phyloP scores from a whole-genome alignment of 1,140 invertebrate species.

The Danaus plexippus region DNA sequence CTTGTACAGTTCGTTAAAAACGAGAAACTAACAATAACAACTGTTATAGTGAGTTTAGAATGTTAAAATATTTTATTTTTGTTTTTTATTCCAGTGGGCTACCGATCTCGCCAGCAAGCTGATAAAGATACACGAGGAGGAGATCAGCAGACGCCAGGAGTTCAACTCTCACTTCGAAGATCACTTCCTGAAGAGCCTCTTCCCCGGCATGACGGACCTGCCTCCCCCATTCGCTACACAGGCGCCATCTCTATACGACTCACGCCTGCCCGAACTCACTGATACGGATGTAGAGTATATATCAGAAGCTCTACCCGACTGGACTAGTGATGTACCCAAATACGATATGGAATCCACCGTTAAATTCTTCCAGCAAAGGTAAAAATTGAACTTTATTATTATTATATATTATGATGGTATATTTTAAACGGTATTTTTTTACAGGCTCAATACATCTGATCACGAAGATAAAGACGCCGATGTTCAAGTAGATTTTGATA shows the following conservation, averaged over 20 bases:
- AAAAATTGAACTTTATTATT: slow-evolving; percentile 20
- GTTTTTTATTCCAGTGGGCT: slow-evolving; percentile 75
- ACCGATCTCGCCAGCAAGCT: slow-evolving; percentile 83
- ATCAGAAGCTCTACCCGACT: slow-evolving; percentile 42
- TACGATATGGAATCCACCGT: slow-evolving; percentile 79
- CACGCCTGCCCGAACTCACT: slow-evolving; percentile 78
- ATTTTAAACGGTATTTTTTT: slow-evolving; percentile 19
- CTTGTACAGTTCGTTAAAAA: no score
- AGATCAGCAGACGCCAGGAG: slow-evolving; percentile 78
- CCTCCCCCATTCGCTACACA: slow-evolving; percentile 89
- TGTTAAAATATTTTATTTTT: background rate
- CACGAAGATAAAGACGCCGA: slow-evolving; percentile 45
- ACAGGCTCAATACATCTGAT: slow-evolving; percentile 39
- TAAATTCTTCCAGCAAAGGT: slow-evolving; percentile 79
- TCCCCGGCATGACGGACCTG: slow-evolving; percentile 89
- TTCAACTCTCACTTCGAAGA: slow-evolving; percentile 85
- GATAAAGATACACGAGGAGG: slow-evolving; percentile 82
- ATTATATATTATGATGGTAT: background rate
- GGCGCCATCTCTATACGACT: slow-evolving; percentile 83
- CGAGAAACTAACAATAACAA: no score
- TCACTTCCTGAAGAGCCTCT: slow-evolving; percentile 89
- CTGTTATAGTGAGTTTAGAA: background rate
- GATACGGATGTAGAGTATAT: slow-evolving; percentile 55
- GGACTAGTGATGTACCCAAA: slow-evolving; percentile 65
- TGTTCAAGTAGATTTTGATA: slow-evolving; percentile 55